phyloP scores from a whole-genome alignment of 2,113 vertebrate genomes.

The Clupea harengus region DNA sequence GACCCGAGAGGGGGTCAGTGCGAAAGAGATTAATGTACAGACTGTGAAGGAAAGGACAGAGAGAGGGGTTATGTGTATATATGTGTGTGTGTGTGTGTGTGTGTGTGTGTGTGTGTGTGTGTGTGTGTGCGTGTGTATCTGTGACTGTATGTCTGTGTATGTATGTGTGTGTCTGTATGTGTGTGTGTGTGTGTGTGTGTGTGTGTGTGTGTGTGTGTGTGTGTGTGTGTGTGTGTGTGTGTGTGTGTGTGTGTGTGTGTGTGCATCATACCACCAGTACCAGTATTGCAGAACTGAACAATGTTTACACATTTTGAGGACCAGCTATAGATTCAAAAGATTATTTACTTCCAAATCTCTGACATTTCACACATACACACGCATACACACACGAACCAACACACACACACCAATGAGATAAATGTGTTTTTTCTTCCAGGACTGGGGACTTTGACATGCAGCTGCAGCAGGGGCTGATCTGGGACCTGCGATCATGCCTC shows the following conservation, averaged over 20 bases:
- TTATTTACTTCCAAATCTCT: no score
- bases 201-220: background rate
- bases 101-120: background rate
- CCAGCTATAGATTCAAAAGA: no score
- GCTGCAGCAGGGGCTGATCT: background rate
- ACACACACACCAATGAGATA: no score
- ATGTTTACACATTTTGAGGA: no score
- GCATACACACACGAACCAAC: no score
- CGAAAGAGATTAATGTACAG: background rate
- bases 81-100: constrained; percentile 16
- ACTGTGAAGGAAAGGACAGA: background rate
- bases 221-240: background rate
- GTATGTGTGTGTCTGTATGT: background rate
- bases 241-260: background rate
- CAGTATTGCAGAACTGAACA: background rate
- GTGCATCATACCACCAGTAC: no score
- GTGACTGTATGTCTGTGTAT: background rate
- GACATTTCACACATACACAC: no score
- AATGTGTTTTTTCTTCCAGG: background rate
- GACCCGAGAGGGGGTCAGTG: background rate
- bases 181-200: background rate
- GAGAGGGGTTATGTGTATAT: background rate
- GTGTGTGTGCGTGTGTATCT: background rate
- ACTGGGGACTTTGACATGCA: background rate
- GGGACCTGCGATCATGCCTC: background rate